phyloP scores from a whole-genome alignment of 1,140 invertebrate species.

The Caenorhabditis briggsae region DNA sequence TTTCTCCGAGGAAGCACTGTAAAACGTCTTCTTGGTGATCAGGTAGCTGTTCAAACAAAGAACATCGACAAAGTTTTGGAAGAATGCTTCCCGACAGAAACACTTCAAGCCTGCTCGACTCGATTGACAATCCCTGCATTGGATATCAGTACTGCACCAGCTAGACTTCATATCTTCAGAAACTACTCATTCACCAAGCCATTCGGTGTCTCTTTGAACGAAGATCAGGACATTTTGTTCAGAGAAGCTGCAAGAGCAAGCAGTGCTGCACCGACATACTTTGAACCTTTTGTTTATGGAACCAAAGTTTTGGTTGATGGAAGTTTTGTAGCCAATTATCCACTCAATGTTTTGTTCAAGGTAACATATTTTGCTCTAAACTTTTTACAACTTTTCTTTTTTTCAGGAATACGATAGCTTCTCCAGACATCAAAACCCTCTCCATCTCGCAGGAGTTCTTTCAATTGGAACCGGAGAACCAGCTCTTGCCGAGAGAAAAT shows the following conservation, averaged over 20 bases:
- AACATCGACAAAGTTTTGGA: constrained; percentile 70
- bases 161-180: constrained; percentile 69
- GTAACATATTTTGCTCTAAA: constrained; percentile 57
- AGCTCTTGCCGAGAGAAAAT: constrained; percentile 68
- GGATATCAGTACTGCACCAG: constrained; percentile 69
- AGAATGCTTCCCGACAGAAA: constrained; percentile 67
- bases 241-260: constrained; percentile 73
- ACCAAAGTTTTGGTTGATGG: constrained; percentile 71
- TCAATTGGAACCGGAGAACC: constrained; percentile 76
- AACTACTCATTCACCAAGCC: constrained; percentile 61
- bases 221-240: constrained; percentile 69
- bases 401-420: constrained; percentile 72
- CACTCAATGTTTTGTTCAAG: constrained; percentile 71
- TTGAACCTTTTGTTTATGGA: constrained; percentile 69
- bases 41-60: constrained; percentile 68
- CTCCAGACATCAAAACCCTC: constrained; percentile 64
- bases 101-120: constrained; percentile 65
- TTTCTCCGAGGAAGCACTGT: constrained; percentile 74
- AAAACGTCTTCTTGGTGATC: constrained; percentile 72
- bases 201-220: constrained; percentile 58
- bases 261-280: constrained; percentile 75
- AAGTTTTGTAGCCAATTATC: constrained; percentile 74
- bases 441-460: constrained; percentile 69
- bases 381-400: not conserved
- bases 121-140: constrained; percentile 72